Evolutionary conservation across 2,113 vertebrate genomes (phyloP).

Genomic region (Neogale vison): DNA sequence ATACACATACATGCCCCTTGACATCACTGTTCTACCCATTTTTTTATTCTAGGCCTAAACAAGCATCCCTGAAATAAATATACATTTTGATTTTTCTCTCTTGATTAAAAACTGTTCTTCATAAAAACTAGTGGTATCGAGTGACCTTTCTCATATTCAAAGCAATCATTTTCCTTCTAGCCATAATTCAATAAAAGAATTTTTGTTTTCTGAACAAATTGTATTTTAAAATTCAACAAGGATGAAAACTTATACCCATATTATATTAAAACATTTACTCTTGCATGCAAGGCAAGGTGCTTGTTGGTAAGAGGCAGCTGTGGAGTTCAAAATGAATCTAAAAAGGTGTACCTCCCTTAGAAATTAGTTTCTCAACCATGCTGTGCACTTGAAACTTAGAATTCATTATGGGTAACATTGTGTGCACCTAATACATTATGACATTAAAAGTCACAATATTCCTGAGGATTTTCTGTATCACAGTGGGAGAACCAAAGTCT

Average conservation of each 20-base stretch:
- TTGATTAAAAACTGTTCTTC: slow-evolving; percentile 62
- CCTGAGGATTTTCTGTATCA: slow-evolving; percentile 59
- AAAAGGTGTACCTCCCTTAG: slow-evolving; percentile 62
- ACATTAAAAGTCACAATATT: slow-evolving; percentile 72
- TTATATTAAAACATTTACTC: slow-evolving; percentile 74
- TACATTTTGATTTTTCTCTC: slow-evolving; percentile 50
- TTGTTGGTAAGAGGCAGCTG: slow-evolving; percentile 61
- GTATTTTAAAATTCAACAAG: slow-evolving; percentile 67
- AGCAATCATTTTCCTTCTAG: slow-evolving; percentile 47
- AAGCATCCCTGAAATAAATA: background rate
- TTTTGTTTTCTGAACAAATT: slow-evolving; percentile 68
- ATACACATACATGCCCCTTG: background rate
- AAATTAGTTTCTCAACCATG: slow-evolving; percentile 74
- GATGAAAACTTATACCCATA: slow-evolving; percentile 49
- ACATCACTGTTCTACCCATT: background rate
- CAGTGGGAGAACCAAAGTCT: slow-evolving; percentile 46
- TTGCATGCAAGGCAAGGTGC: slow-evolving; percentile 63
- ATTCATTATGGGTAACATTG: slow-evolving; percentile 69
- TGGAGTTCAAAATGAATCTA: slow-evolving; percentile 70
- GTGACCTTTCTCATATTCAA: slow-evolving; percentile 59
- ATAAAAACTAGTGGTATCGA: slow-evolving; percentile 51
- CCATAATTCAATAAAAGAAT: slow-evolving; percentile 50
- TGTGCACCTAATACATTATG: slow-evolving; percentile 63
- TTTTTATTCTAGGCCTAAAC: slow-evolving; percentile 55
- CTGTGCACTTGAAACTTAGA: slow-evolving; percentile 71